These are phyloP conservation scores for Lontra canadensis DNA, from an alignment of 2,113 vertebrate genomes.

Conservation along the genomic window DNA sequence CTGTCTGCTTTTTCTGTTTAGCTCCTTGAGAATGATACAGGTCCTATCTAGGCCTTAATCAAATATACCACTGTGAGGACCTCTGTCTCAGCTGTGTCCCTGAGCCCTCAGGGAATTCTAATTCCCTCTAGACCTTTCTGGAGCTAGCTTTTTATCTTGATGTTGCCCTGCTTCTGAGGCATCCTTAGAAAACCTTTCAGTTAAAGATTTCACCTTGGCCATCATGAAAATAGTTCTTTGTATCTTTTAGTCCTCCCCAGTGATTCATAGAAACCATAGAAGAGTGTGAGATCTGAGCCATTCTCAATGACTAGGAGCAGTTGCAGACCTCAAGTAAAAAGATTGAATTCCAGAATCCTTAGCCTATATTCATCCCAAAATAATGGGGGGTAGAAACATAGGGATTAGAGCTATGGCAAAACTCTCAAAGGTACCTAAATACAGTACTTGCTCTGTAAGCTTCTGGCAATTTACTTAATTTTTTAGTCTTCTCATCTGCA, in stretches of 20 bases:
- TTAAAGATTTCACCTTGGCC: neutral
- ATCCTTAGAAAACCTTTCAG: conserved; percentile 25
- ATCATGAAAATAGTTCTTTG: conserved; percentile 23
- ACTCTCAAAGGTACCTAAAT: neutral
- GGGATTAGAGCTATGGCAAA: neutral
- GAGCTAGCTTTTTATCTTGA: conserved; percentile 1
- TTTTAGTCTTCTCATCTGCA: conserved; percentile 13
- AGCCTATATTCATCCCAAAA: neutral
- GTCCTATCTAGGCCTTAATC: conserved; percentile 47
- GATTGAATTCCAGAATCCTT: neutral
- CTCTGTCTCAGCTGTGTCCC: neutral
- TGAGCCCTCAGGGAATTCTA: neutral
- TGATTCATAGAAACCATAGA: neutral
- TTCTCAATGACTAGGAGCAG: neutral
- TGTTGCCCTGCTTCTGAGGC: neutral
- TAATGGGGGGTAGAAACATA: neutral
- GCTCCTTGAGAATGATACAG: neutral
- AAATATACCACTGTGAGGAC: neutral
- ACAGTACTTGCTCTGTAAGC: neutral
- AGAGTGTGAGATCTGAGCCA: neutral
- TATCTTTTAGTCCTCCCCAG: neutral
- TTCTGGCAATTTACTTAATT: neutral
- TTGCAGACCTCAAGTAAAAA: neutral
- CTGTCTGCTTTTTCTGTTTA: neutral
- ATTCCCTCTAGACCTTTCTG: neutral